Base-by-base conservation (phyloP, 2,888 invertebrate species). In the Diadromus collaris region DNA sequence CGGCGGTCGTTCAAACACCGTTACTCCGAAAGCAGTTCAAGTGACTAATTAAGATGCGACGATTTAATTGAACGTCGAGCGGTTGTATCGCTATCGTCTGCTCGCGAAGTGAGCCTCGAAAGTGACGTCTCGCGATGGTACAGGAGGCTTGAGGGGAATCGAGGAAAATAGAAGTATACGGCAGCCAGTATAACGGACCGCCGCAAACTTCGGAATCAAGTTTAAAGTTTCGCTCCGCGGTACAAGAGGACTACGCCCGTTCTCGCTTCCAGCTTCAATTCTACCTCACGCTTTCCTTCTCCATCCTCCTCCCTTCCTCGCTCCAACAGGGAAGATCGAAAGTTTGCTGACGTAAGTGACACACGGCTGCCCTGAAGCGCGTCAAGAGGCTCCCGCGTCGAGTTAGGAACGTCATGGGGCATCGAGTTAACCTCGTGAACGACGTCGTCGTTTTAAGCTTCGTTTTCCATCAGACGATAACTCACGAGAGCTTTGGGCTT, bases 351-450 rank as follows among this genome's bases (percentile, higher is more conserved):
- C 67, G 73, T 67, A 74, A 80, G 77, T 76, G 79, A 80, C 79
- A 73, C 77, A 74, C 79, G 76, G 56, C 76, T 74, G 76, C 51
- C 48, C 77, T 54, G 51, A 77, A 80, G 77, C 46, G 73, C 79
- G 79, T 74, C 74, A 67, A 74, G 73, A 74, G 65, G 69, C 64
- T 73, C 44, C 61, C 61, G 83, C 85, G 86, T 85, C 84, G 82
- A 83, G 83, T 86, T 85, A 85, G 80, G 79, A 81, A 81, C 81
- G 84, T 83, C 82, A 79, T 82, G 85, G 82, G 82, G 79, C 86
- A 83, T 85, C 83, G 84, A 86, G 83, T 85, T 85, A 85, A 83
- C 83, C 77, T 76, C 65, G 46, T 27, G 24, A 56, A 75, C 63
- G 48, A 63, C 32, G 63, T 48, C 29, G 63, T 56, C 61, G 69